Evolutionary conservation across 2,888 invertebrate genomes (phyloP).

Genomic region (Agonopterix alstromeriana): DNA sequence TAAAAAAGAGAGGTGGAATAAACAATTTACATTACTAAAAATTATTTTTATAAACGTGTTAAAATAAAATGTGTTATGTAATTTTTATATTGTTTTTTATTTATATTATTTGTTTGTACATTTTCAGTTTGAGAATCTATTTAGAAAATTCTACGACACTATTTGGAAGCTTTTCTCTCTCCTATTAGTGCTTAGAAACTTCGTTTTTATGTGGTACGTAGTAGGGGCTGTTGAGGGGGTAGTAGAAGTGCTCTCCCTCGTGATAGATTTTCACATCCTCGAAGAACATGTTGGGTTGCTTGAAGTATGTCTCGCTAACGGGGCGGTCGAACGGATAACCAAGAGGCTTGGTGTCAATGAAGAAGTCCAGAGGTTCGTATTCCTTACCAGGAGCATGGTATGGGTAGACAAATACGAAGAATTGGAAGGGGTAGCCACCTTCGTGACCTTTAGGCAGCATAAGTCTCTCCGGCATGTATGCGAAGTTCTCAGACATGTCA

Average conservation of each 20-base stretch:
- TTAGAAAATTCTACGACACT: background rate
- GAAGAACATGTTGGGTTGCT: constrained; percentile 77
- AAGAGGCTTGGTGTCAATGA: constrained; percentile 67
- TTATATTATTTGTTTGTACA: background rate
- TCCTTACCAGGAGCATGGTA: constrained; percentile 38
- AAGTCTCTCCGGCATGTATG: constrained; percentile 81
- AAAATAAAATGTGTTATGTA: background rate
- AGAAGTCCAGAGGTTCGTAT: constrained; percentile 31
- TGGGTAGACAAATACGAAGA: constrained; percentile 79
- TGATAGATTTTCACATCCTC: constrained; percentile 76
- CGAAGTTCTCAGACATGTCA: constrained; percentile 71
- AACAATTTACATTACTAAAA: too few species aligned
- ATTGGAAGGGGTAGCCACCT: constrained; percentile 80
- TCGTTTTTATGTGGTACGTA: constrained; percentile 5
- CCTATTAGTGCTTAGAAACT: constrained; percentile 10
- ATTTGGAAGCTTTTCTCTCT: constrained; percentile 3
- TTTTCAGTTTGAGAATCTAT: background rate
- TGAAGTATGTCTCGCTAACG: constrained; percentile 52
- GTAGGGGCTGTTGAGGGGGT: constrained; percentile 5
- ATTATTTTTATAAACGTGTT: too few species aligned
- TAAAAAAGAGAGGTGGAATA: too few species aligned
- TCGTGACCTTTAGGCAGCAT: constrained; percentile 83
- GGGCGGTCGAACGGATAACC: constrained; percentile 79
- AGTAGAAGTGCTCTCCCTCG: constrained; percentile 7
- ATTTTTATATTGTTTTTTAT: background rate